Percentiles rank a stretch among this genome's conserved stretches.
phyloP scores from a whole-genome alignment of 2,888 invertebrate species.

The Tenthredo scrophulariae region DNA sequence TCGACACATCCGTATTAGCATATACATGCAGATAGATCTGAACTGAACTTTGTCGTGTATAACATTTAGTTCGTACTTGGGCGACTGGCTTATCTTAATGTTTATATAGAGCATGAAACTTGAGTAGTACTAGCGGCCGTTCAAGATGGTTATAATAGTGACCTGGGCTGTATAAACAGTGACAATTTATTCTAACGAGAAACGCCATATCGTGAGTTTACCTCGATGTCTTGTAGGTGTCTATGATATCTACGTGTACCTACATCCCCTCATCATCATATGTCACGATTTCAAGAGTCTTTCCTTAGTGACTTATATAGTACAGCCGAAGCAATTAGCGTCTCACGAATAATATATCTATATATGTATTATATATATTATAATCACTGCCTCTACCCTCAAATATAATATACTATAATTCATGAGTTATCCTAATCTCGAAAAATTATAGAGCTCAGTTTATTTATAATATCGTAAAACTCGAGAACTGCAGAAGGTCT shows the following conservation, averaged over 20 bases:
- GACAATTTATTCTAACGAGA: slow-evolving; percentile 30
- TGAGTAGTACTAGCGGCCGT: neutral
- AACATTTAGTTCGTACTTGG: slow-evolving; percentile 22
- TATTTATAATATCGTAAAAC: neutral
- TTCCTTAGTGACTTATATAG: neutral
- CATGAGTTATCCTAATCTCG: neutral
- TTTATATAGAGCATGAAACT: slow-evolving; percentile 27
- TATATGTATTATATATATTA: neutral
- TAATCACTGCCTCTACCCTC: neutral
- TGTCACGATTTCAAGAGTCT: neutral
- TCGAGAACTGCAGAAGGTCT: neutral
- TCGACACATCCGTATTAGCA: neutral
- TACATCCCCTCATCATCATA: neutral
- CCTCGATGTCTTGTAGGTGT: neutral
- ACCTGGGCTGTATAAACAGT: slow-evolving; percentile 24
- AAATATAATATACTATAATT: neutral
- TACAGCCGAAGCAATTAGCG: neutral
- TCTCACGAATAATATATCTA: neutral
- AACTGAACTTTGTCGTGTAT: neutral
- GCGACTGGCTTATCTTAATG: slow-evolving; percentile 33
- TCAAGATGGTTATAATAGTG: slow-evolving; percentile 7
- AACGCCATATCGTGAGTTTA: neutral
- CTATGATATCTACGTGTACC: neutral
- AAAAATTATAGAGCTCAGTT: neutral
- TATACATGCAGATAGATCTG: neutral